Percentiles rank a stretch among this genome's conserved stretches.
These are phyloP conservation scores for Danio albolineatus DNA, from an alignment of 2,797 vertebrate species.

Conservation along the genomic window DNA sequence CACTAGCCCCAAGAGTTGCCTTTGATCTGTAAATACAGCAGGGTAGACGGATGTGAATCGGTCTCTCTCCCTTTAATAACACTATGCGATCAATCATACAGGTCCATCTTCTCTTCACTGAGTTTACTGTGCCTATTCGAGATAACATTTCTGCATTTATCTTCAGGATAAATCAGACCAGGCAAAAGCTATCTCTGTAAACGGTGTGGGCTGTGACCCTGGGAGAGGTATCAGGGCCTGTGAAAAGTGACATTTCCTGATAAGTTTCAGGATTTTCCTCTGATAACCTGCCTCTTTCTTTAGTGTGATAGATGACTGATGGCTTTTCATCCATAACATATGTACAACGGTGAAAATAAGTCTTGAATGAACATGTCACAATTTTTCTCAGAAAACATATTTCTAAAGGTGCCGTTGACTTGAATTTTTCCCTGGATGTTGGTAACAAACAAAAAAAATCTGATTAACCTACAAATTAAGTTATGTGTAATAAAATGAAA, in stretches of 20 bases:
- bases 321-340: not conserved
- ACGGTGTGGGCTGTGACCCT: not conserved
- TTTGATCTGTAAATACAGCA: conserved; percentile 1
- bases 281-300: not conserved
- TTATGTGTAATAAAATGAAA: no score
- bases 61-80: not conserved
- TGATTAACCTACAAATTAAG: no score
- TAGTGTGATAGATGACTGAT: not conserved
- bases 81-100: not conserved
- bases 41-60: not conserved
- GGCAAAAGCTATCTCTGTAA: not conserved
- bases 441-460: no score
- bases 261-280: not conserved
- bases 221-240: not conserved
- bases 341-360: no score
- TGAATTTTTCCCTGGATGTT: no score
- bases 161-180: not conserved
- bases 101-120: conserved; percentile 8
- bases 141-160: conserved; percentile 27
- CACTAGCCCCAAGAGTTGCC: not conserved
- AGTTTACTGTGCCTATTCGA: conserved; percentile 18
- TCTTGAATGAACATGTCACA: no score
- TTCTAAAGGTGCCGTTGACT: no score
- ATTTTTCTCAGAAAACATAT: no score
- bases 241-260: not conserved